Evolutionary conservation across 2,113 vertebrate species (phyloP).

Genomic region (Podarcis raffonei): DNA sequence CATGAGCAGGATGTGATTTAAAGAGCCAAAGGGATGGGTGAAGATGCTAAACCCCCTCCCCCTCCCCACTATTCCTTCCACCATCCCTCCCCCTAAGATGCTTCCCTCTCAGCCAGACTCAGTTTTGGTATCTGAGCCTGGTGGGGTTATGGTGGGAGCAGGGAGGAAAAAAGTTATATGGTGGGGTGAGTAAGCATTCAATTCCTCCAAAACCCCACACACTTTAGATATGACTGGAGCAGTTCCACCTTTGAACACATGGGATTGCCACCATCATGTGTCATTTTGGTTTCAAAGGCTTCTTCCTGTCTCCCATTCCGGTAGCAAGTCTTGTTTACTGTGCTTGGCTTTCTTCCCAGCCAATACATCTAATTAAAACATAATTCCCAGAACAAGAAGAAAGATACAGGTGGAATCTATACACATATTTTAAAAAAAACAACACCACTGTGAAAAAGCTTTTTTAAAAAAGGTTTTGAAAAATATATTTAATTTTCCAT

Average conservation of each 20-base stretch:
- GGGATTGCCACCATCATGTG: neutral
- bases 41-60: no score
- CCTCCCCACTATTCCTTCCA: no score
- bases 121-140: neutral
- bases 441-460: no score
- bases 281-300: neutral
- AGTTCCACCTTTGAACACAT: no score
- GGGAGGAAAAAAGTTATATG: neutral
- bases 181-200: neutral
- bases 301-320: neutral
- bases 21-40: no score
- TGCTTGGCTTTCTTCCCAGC: no score
- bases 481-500: no score
- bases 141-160: no score
- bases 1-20: neutral
- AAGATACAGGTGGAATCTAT: neutral
- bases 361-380: no score
- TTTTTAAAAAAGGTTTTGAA: no score
- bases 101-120: neutral
- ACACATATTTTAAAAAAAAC: no score
- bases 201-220: neutral
- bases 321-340: neutral
- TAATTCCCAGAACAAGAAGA: neutral
- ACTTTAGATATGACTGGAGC: no score
- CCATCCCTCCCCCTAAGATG: neutral